Evolutionary conservation across 2,113 vertebrate genomes (phyloP).

Genomic region (Acrocephalus arundinaceus): DNA sequence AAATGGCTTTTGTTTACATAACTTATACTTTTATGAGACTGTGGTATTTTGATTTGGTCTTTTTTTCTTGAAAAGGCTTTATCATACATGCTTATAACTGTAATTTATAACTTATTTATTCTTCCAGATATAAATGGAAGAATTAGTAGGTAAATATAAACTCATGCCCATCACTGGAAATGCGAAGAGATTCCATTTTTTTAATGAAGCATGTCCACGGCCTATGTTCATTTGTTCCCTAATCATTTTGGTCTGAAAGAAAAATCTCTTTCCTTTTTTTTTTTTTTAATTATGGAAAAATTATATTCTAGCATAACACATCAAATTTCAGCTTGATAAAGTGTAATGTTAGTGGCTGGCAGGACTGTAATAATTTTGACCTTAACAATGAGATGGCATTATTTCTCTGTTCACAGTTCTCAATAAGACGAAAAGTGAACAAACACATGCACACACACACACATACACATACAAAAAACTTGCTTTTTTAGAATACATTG

Average conservation of each 20-base stretch:
- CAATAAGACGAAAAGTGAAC: neutral
- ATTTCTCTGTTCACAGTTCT: neutral
- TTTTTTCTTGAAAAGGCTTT: neutral
- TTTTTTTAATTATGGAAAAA: neutral
- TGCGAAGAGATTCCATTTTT: neutral
- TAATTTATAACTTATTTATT: neutral
- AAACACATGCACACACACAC: accelerated
- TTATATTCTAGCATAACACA: neutral
- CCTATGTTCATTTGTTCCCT: neutral
- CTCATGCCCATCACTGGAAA: neutral
- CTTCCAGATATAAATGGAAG: neutral
- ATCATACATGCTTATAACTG: neutral
- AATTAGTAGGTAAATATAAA: neutral
- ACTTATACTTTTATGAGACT: neutral
- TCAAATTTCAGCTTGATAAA: neutral
- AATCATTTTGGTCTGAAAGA: neutral
- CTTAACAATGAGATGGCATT: neutral
- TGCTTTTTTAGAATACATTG: neutral
- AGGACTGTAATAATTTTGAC: neutral
- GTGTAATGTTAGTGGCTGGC: neutral
- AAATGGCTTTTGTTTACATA: neutral
- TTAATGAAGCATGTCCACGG: neutral
- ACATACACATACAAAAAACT: neutral
- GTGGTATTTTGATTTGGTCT: neutral
- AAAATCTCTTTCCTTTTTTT: neutral